Conservation (phyloP, 1,140 invertebrate species). For the Ephestia elutella region DNA sequence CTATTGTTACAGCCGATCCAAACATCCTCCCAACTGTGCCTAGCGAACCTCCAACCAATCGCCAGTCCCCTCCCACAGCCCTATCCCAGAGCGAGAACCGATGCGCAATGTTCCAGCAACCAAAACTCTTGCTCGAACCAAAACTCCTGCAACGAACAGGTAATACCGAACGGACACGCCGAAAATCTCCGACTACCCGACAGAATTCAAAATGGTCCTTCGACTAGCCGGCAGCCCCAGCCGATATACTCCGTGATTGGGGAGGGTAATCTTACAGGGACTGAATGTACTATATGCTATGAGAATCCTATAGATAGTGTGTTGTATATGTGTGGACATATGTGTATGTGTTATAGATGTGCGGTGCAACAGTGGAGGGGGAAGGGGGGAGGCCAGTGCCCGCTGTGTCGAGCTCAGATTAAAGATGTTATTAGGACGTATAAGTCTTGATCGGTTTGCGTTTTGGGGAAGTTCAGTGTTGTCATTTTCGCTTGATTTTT, state of each 20-base stretch:
- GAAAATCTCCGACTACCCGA: slow-evolving; percentile 37
- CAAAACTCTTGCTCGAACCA: slow-evolving; percentile 49
- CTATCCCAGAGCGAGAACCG: slow-evolving; percentile 28
- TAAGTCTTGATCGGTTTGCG: slow-evolving; percentile 81
- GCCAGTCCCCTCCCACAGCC: slow-evolving; percentile 18
- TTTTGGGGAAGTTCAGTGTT: not conserved
- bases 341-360: slow-evolving; percentile 99
- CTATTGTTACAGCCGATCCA: slow-evolving; percentile 38
- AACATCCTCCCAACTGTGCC: slow-evolving; percentile 32
- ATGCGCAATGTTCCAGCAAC: slow-evolving; percentile 16
- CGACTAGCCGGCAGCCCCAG: slow-evolving; percentile 37
- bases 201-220: slow-evolving; percentile 49
- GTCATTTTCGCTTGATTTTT: not conserved
- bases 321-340: slow-evolving; percentile 97
- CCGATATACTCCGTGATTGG: slow-evolving; percentile 55
- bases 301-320: slow-evolving; percentile 94
- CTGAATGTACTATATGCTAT: slow-evolving; percentile 96
- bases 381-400: slow-evolving; percentile 92
- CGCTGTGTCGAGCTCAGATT: slow-evolving; percentile 93
- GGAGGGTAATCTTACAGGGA: slow-evolving; percentile 66
- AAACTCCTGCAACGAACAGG: slow-evolving; percentile 57
- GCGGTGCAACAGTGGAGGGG: slow-evolving; percentile 93
- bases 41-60: slow-evolving; percentile 25
- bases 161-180: slow-evolving; percentile 41
- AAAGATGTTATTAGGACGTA: slow-evolving; percentile 96